Evolutionary conservation across 2,888 invertebrate genomes (phyloP), one percentile per base, ranked within the genome.

Genomic region (Spatulosminthurus flaviceps): DNA sequence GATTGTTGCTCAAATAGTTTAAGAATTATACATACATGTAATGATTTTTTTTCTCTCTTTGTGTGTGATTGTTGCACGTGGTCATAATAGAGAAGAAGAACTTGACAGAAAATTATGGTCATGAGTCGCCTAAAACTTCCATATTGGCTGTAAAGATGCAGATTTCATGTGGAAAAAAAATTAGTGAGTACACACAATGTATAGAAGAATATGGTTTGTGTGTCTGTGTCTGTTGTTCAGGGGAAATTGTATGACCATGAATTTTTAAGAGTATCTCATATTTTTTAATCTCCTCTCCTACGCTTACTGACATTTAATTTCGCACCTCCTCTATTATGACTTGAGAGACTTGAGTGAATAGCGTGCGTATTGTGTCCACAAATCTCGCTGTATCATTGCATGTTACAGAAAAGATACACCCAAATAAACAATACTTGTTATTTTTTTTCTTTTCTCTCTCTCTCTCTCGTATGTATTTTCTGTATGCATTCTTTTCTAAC

Each of bases 241-340:
- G 64, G 26, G 26, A 64, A 64, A 26, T 24, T 21, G 51, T 34
- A 64, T 74, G 74, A 64, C 74, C 74, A 61, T 74, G 74, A 74
- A 74, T 74, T 72, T 74, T 74, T 21, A 74, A 74, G 74, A 60
- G 74, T 74, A 74, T 72, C 51, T 72, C 72, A 74, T 71, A 74
- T 74, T 74, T 74, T 61, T 61, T 74, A 74, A 61, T 51, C 74
- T 61, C 28, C 43, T 60, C 60, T 73, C 74, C 74, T 61, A 74
- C 74, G 61, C 74, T 74, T 13, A 26, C 26, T 71, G 22, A 61
- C 61, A 74, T 74, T 74, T 74, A 74, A 74, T 74, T 74, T 74
- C 74, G 28, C 74, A 74, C 74, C 74, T 74, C 22, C 26, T n/a
- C n/a, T n/a, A n/a, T n/a, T n/a, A n/a, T n/a, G n/a, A n/a, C n/a